Base-by-base conservation (phyloP, 2,797 vertebrate species). In the Meda fulgida region DNA sequence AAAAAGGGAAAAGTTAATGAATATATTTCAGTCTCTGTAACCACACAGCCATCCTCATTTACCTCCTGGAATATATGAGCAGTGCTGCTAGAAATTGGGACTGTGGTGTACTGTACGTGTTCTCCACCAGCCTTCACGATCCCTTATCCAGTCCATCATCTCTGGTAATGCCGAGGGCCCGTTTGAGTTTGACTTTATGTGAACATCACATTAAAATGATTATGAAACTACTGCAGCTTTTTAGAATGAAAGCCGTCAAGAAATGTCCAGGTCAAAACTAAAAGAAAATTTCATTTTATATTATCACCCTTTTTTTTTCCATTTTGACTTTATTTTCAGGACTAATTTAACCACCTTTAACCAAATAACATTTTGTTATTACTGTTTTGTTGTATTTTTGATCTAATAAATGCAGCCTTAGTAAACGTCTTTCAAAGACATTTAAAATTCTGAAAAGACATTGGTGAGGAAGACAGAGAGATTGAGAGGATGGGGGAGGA, bases 401-500 rank as follows among this genome's bases (percentile, higher is more conserved):
- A n/a, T n/a, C n/a, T n/a, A n/a, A n/a, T n/a, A n/a, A n/a, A n/a
- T n/a, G n/a, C n/a, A n/a, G n/a, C n/a, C n/a, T n/a, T n/a, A n/a
- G n/a, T n/a, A n/a, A n/a, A n/a, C n/a, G n/a, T n/a, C n/a, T n/a
- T n/a, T n/a, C n/a, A n/a, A n/a, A n/a, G n/a, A n/a, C n/a, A n/a
- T n/a, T n/a, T n/a, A n/a, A n/a, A n/a, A n/a, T n/a, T n/a, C 67
- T 66, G 92, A 90, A 91, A 89, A 89, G 85, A 92, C 88, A 91
- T 89, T 91, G 90, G 34, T 31, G 51, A 48, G 36, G 38, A 48
- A 46, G 40, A 84, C 34, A 34, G 76, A 29, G 38, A 43, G 69
- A 75, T 36, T 83, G 83, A 81, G 75, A 53, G 40, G 67, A 70
- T 51, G 38, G 71, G 63, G 78, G 38, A 55, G 26, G 60, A 21